A percentile compares a stretch with the other conserved stretches of the same genome.
These are phyloP conservation scores for Buphagus erythrorhynchus DNA, from an alignment of 2,797 vertebrate species.

Conservation along the genomic window DNA sequence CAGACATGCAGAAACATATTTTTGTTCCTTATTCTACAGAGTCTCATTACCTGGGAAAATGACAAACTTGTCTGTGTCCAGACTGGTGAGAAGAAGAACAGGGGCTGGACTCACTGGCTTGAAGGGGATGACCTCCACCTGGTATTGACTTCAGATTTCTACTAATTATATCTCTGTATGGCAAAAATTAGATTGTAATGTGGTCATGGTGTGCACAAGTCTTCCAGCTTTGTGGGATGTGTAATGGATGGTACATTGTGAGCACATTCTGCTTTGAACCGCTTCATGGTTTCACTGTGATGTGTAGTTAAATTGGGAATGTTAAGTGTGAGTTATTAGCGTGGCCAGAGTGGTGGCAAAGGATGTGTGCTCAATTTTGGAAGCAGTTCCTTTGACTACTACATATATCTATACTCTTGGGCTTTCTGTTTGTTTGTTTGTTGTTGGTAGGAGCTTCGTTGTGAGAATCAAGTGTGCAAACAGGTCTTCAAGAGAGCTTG, in stretches of 20 bases:
- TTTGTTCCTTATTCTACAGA: constrained; percentile 70
- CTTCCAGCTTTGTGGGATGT: not conserved
- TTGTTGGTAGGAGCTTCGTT: constrained; percentile 83
- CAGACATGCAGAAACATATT: not conserved
- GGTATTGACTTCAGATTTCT: constrained; percentile 72
- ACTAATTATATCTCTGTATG: not conserved
- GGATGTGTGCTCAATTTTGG: not conserved
- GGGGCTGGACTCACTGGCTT: constrained; percentile 91
- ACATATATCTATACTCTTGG: not conserved
- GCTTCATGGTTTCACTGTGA: not conserved
- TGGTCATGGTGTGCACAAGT: too few species aligned
- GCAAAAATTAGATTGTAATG: not conserved
- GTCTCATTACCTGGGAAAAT: constrained; percentile 85
- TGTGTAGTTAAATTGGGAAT: not conserved
- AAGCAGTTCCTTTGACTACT: not conserved
- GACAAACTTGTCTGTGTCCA: constrained; percentile 87
- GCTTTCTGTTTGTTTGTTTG: not conserved
- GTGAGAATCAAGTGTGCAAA: constrained; percentile 87
- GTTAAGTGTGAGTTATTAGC: not conserved
- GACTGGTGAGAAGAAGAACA: constrained; percentile 87
- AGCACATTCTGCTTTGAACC: not conserved
- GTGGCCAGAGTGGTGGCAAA: not conserved
- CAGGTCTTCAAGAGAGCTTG: constrained; percentile 84
- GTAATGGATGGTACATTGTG: not conserved
- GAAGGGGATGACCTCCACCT: constrained; percentile 88